Percentiles rank a stretch among this genome's conserved stretches.
Conservation (phyloP, 2,888 invertebrate species). For the Diadegma fenestrale region DNA sequence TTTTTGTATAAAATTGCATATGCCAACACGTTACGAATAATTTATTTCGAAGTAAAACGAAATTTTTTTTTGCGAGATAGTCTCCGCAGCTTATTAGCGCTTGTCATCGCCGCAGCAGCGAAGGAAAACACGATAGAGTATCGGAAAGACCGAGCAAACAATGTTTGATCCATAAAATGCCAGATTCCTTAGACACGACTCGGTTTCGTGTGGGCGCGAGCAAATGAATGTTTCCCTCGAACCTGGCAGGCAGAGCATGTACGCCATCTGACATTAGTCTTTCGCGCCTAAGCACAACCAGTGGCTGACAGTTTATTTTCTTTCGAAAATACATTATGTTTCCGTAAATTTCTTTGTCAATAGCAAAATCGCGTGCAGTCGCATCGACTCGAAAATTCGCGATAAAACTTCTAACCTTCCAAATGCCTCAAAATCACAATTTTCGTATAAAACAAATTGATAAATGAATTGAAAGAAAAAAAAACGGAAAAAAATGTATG, state of each 20-base stretch:
- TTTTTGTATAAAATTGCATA: background rate
- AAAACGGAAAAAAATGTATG: slow-evolving; percentile 54
- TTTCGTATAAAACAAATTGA: background rate
- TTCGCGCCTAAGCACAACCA: slow-evolving; percentile 21
- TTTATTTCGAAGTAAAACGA: background rate
- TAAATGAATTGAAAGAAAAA: slow-evolving; percentile 26
- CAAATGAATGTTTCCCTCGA: slow-evolving; percentile 56
- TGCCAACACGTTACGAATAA: background rate
- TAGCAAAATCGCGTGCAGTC: background rate
- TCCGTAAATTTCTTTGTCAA: slow-evolving; percentile 37
- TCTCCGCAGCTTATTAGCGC: background rate
- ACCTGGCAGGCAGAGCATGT: slow-evolving; percentile 38
- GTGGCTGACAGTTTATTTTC: slow-evolving; percentile 24
- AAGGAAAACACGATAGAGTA: background rate
- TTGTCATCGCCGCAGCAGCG: too few relatives aligned
- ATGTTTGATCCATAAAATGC: slow-evolving; percentile 71
- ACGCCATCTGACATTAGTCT: slow-evolving; percentile 53
- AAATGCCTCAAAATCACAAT: background rate
- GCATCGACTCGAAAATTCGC: slow-evolving; percentile 26
- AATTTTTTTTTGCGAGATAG: background rate
- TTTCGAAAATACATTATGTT: slow-evolving; percentile 42
- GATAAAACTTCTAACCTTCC: background rate
- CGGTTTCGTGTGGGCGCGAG: slow-evolving; percentile 29
- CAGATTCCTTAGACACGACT: slow-evolving; percentile 68
- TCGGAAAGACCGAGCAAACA: background rate